A percentile compares a stretch with the other conserved stretches of the same genome.
Conservation (phyloP, 2,113 vertebrate species). For the Craseonycteris thonglongyai region DNA sequence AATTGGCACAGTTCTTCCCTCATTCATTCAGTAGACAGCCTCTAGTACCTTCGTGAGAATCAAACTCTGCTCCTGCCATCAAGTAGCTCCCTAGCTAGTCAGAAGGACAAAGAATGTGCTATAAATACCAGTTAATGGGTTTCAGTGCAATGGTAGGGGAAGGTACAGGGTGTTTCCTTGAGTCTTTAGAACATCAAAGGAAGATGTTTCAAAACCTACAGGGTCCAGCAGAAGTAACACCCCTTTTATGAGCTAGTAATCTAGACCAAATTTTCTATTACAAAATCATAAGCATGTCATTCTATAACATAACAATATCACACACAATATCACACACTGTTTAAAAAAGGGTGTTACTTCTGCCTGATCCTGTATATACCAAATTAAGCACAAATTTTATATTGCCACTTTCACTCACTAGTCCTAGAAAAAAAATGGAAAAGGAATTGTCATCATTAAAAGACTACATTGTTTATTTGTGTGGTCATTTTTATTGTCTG, state of each 20-base stretch:
- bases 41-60: neutral
- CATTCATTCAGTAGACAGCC: neutral
- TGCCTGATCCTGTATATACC: too few relatives aligned
- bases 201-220: neutral
- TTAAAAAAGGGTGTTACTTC: too few relatives aligned
- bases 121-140: neutral
- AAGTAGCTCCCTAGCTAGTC: neutral
- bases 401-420: neutral
- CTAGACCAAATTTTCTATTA: too few relatives aligned
- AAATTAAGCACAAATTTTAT: slow-evolving; percentile 18
- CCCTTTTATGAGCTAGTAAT: too few relatives aligned
- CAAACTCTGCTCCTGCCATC: neutral
- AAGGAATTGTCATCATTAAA: neutral
- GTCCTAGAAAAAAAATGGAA: neutral
- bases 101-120: neutral
- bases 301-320: too few relatives aligned
- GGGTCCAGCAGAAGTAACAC: too few relatives aligned
- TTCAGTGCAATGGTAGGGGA: neutral
- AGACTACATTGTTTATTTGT: neutral
- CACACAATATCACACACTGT: too few relatives aligned
- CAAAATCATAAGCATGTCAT: too few relatives aligned
- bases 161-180: neutral
- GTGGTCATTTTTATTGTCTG: neutral
- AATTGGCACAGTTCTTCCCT: neutral
- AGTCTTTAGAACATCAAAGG: neutral